Percentiles rank a stretch among this genome's conserved stretches.
Evolutionary conservation across 2,888 invertebrate genomes (phyloP).

Genomic region (Agonum fuliginosum): DNA sequence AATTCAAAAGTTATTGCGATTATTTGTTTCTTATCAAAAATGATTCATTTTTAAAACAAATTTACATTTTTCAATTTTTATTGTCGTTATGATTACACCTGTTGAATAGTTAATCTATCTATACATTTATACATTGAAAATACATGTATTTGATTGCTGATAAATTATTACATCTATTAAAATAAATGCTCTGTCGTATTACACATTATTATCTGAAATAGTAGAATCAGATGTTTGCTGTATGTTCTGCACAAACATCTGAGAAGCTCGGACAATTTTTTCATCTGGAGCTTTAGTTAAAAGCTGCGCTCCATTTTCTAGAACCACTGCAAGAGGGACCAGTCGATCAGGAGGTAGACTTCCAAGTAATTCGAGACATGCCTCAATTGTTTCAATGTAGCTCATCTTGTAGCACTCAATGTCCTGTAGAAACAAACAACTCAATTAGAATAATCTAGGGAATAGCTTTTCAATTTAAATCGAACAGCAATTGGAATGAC

Average conservation of each 20-base stretch:
- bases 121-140: constrained; percentile 48
- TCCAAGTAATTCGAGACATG: constrained; percentile 83
- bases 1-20: too few species aligned
- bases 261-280: constrained; percentile 70
- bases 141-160: constrained; percentile 29
- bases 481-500: too few species aligned
- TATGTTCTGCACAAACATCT: constrained; percentile 70
- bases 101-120: constrained; percentile 12
- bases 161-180: constrained; percentile 53
- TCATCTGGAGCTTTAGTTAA: constrained; percentile 70
- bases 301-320: constrained; percentile 71
- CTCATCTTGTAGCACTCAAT: constrained; percentile 89
- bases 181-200: constrained; percentile 48
- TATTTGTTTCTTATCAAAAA: too few species aligned
- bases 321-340: constrained; percentile 69
- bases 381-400: constrained; percentile 89
- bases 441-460: too few species aligned
- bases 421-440: constrained; percentile 76
- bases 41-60: too few species aligned
- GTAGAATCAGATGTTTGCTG: constrained; percentile 70
- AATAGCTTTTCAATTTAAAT: neutral
- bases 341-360: constrained; percentile 70
- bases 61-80: constrained; percentile 50
- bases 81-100: constrained; percentile 55
- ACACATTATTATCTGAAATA: constrained; percentile 63